Conservation (phyloP, 2,797 vertebrate genomes). For the Sciurus vulgaris region DNA sequence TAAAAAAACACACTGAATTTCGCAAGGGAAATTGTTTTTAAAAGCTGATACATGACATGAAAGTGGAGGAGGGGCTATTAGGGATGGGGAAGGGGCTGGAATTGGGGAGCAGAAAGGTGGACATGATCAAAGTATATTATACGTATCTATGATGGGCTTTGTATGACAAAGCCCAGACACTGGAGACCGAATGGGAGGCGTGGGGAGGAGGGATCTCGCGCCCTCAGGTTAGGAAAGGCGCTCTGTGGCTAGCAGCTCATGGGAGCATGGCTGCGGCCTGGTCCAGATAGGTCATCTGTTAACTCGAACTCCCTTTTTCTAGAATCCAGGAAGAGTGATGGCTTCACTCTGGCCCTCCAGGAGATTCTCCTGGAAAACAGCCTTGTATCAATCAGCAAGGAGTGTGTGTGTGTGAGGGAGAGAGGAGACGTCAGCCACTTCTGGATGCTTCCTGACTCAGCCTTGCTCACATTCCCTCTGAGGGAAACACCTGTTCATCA, state of each 20-base stretch:
- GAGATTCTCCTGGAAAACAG: neutral
- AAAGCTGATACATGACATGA: neutral
- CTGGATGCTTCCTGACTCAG: neutral
- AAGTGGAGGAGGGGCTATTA: too few relatives aligned
- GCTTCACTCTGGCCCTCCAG: neutral
- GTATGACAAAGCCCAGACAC: neutral
- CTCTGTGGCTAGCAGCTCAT: neutral
- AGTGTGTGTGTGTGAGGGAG: too few relatives aligned
- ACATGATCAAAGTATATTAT: neutral
- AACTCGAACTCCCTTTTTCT: neutral
- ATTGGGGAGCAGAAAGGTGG: neutral
- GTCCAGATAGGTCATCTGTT: neutral
- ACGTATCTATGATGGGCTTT: too few relatives aligned
- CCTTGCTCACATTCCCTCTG: neutral
- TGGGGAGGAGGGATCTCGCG: neutral
- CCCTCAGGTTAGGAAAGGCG: neutral
- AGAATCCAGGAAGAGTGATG: neutral
- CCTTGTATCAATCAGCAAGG: neutral
- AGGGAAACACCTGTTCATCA: neutral
- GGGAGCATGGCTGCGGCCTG: neutral
- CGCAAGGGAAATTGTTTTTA: neutral
- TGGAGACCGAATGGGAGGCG: neutral
- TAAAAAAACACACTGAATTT: constrained; percentile 23
- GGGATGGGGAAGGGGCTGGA: too few relatives aligned
- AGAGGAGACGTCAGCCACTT: neutral